Percentiles rank a stretch among this genome's conserved stretches.
Conservation (phyloP, 2,797 vertebrate species). For the Catamblyrhynchus diadema region DNA sequence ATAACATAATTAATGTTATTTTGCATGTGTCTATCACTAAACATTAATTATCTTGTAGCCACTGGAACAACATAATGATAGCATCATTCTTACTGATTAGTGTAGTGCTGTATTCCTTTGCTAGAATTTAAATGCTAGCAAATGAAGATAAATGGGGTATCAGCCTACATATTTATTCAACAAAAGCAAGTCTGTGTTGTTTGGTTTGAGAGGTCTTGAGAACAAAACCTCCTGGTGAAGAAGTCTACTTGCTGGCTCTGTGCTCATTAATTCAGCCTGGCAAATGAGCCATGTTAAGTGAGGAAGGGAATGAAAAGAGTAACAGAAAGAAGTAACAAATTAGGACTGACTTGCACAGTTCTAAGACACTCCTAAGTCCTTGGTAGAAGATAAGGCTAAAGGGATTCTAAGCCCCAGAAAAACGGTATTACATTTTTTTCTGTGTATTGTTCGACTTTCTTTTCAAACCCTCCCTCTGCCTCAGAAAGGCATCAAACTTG, state of each 20-base stretch:
- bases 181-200: not conserved
- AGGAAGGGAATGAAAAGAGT: not conserved
- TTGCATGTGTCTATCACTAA: slow-evolving; percentile 65
- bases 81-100: slow-evolving; percentile 60
- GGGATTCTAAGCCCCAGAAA: not conserved
- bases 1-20: slow-evolving; percentile 76
- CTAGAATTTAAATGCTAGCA: slow-evolving; percentile 50
- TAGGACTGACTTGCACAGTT: not conserved
- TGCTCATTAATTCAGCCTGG: not conserved
- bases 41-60: slow-evolving; percentile 72
- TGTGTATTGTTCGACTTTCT: not conserved
- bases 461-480: not conserved
- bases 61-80: slow-evolving; percentile 66
- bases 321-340: not conserved
- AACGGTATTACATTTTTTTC: not conserved
- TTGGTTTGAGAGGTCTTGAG: not conserved
- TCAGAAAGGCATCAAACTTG: not conserved
- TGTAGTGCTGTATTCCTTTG: not conserved
- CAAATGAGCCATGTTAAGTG: not conserved
- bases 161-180: slow-evolving; percentile 42
- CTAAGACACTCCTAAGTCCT: not conserved
- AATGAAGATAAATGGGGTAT: slow-evolving; percentile 62
- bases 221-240: not conserved
- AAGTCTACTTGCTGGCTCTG: not conserved
- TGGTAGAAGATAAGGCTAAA: not conserved